Evolutionary conservation across 2,888 invertebrate genomes (phyloP).

Genomic region (Plusia festucae): DNA sequence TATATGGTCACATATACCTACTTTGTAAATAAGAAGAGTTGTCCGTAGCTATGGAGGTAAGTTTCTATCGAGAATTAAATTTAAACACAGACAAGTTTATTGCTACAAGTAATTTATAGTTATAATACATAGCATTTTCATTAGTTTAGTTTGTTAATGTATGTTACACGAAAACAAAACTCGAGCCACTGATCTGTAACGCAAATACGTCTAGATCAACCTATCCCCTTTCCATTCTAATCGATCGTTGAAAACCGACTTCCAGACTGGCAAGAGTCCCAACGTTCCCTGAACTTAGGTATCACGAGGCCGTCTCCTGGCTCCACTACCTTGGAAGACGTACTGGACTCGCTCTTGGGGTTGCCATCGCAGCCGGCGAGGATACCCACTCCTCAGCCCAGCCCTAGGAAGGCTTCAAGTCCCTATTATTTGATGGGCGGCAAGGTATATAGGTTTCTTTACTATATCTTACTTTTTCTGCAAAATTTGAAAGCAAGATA

Average conservation of each 20-base stretch:
- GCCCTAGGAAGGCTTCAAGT: constrained; percentile 85
- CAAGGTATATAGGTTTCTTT: constrained; percentile 75
- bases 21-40: not conserved
- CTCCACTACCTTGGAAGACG: constrained; percentile 97
- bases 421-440: constrained; percentile 86
- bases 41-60: not conserved
- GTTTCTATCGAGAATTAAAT: not conserved
- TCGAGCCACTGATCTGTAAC: not conserved
- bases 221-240: constrained; percentile 51
- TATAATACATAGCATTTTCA: not conserved
- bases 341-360: constrained; percentile 97
- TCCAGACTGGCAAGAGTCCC: constrained; percentile 88
- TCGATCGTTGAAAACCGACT: constrained; percentile 61
- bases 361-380: constrained; percentile 92
- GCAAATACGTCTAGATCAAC: constrained; percentile 20
- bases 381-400: constrained; percentile 92
- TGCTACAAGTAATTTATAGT: not conserved
- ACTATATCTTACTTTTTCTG: constrained; percentile 24
- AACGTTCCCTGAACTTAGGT: constrained; percentile 86
- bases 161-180: not conserved
- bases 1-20: not conserved
- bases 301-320: constrained; percentile 92
- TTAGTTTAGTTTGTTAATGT: constrained; percentile 9
- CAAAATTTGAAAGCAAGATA: not conserved
- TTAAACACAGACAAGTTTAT: not conserved